Base-by-base conservation (phyloP, 2,797 vertebrate genomes). In the Pitangus sulphuratus region DNA sequence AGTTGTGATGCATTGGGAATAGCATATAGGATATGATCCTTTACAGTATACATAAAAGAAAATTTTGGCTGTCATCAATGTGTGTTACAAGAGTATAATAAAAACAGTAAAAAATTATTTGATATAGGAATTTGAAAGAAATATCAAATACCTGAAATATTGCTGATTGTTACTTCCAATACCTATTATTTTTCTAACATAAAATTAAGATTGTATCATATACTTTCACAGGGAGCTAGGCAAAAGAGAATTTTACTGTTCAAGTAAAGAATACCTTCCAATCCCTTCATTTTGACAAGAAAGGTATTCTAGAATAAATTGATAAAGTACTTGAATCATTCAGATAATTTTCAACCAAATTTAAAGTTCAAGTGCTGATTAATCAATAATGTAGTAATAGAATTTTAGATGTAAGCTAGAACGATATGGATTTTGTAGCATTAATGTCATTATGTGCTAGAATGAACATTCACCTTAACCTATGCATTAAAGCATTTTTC, bases 301-400 rank as follows among this genome's bases (percentile, higher is more conserved):
- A 96, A 88, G 93, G 81, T 89, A 95, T 95, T 96, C 69, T 91
- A 82, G 80, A 97, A 96, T 94, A 95, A 97, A 97, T 97, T 93
- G 94, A 95, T 89, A 90, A 92, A 94, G 74, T 95, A 95, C 56
- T 93, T 39, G 44, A 91, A 93, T 89, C 77, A 89, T 89, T 97
- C 89, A 96, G 92, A 91, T 91, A 26, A 79, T 96, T 97, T 84
- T 94, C 84, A 86, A 95, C 83, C 92, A 97, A 96, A 97, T 97
- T 95, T 97, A 93, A 98, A 97, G 87, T 95, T 86, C 77, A 97
- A 98, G 89, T 76, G 28, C 50, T 51, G 96, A 97, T 98, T 97
- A 97, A 98, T 98, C 97, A 98, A 97, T 97, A 97, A 97, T 94
- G 74, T 93, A 74, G 77, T 97, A 97, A 98, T 98, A 82, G 95